Evolutionary conservation across 2,888 invertebrate genomes (phyloP), one percentile per base, ranked within the genome.

Genomic region (Latrodectus hesperus): DNA sequence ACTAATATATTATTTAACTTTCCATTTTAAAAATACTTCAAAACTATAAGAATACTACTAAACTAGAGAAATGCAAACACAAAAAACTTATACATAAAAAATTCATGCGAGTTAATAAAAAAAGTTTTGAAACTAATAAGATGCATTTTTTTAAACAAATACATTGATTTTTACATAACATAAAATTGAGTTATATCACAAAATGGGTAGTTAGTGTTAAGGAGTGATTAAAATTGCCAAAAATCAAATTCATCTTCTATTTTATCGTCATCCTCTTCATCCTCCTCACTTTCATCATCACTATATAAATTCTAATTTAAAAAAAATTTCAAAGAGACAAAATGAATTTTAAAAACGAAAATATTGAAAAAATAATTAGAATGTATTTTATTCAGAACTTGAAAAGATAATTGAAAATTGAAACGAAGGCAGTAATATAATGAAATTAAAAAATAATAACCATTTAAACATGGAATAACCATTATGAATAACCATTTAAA

Each of bases 181-280:
- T 49, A 38, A 49, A 51, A n/a, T 16, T 60, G 12, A 60, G 60
- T n/a, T 16, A 60, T 26, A 68, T 26, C 68, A 38, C 22, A 68
- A 68, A n/a, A 52, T 11, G 26, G 65, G 55, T 51, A 16, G 51
- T 71, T 78, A 72, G 64, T 53, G 65, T 17, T 60, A 73, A 49
- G 65, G 72, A 60, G 22, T 55, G 51, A 17, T 88, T 84, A 88
- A 80, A 88, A 88, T 67, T 88, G 83, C 88, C 88, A 88, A 74
- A 88, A 88, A 68, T 88, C 88, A 80, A 88, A 88, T 80, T 88
- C 88, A 38, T 88, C 88, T 55, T 72, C 72, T 49, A 14, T 51
- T 51, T 26, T 75, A n/a, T 79, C 79, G 17, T 75, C 80, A 16
- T 71, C 84, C 38, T 71, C 52, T 64, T 88, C 74, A 74, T 83